Evolutionary conservation across 1,140 invertebrate genomes (phyloP).

Genomic region (Drosophila truncata): DNA sequence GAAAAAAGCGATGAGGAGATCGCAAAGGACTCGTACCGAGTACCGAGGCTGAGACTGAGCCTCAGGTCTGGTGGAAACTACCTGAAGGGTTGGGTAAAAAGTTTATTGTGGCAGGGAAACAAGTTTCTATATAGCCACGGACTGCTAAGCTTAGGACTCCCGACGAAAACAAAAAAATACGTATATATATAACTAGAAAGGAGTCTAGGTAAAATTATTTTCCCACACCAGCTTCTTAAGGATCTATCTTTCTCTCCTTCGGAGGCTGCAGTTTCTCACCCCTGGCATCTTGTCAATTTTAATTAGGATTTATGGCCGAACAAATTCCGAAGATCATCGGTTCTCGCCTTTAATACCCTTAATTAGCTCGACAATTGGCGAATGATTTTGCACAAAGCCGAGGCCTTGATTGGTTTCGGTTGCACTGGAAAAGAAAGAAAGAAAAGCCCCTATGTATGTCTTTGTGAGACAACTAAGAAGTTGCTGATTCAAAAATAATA

Average conservation of each 20-base stretch:
- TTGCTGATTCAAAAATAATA: too few species aligned
- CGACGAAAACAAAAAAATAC: neutral
- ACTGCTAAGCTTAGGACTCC: conserved; percentile 24
- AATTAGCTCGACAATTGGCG: conserved; percentile 79
- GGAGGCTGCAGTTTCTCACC: conserved; percentile 22
- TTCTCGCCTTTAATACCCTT: conserved; percentile 33
- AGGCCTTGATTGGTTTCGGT: conserved; percentile 14
- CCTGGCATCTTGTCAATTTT: conserved; percentile 68
- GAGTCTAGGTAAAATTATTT: conserved; percentile 51
- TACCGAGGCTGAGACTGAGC: neutral
- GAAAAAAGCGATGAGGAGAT: neutral
- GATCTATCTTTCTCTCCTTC: neutral
- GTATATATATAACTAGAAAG: conserved; percentile 5
- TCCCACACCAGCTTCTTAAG: conserved; percentile 62
- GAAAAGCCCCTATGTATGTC: neutral
- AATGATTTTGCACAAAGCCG: conserved; percentile 68
- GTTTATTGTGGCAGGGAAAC: conserved; percentile 51
- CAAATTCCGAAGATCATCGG: conserved; percentile 27
- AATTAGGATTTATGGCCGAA: conserved; percentile 76
- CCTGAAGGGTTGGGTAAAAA: conserved; percentile 46
- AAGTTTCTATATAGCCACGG: conserved; percentile 35
- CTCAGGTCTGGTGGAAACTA: conserved; percentile 66
- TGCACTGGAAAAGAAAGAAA: neutral
- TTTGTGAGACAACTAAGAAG: too few species aligned
- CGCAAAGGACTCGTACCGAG: conserved; percentile 13